Evolutionary conservation across 2,797 vertebrate species (phyloP).

Genomic region (Crocidura indochinensis): DNA sequence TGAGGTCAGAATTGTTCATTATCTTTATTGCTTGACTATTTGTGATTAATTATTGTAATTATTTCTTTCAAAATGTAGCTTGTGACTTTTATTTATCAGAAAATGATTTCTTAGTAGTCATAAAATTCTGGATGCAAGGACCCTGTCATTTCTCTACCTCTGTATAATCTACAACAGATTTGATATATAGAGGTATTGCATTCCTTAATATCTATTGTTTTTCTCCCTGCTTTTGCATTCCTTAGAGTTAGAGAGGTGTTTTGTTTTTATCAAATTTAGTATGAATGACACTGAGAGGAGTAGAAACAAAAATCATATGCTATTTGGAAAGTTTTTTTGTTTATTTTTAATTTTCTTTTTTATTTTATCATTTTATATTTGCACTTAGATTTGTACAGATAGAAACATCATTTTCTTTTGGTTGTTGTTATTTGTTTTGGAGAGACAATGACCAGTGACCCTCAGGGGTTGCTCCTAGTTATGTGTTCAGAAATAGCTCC

Average conservation of each 20-base stretch:
- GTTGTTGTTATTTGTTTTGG: no score
- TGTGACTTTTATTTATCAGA: not conserved
- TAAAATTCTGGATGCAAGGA: not conserved
- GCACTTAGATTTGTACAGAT: not conserved
- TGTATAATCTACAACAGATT: not conserved
- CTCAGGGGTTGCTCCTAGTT: no score
- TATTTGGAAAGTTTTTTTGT: not conserved
- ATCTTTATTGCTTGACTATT: no score
- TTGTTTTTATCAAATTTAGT: not conserved
- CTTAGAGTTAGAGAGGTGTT: not conserved
- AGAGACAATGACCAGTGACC: no score
- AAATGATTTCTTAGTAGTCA: slow-evolving; percentile 26
- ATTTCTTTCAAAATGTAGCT: not conserved
- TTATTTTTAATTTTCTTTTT: not conserved
- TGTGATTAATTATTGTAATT: no score
- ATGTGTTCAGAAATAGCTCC: no score
- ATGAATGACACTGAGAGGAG: not conserved
- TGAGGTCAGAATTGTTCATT: no score
- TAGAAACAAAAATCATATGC: not conserved
- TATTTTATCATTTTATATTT: not conserved
- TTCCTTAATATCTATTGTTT: not conserved
- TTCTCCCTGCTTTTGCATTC: not conserved
- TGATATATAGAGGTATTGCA: not conserved
- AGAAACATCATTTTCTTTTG: not conserved
- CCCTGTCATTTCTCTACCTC: not conserved